phyloP scores from a whole-genome alignment of 2,797 vertebrate genomes.

The Apodemus agrarius region DNA sequence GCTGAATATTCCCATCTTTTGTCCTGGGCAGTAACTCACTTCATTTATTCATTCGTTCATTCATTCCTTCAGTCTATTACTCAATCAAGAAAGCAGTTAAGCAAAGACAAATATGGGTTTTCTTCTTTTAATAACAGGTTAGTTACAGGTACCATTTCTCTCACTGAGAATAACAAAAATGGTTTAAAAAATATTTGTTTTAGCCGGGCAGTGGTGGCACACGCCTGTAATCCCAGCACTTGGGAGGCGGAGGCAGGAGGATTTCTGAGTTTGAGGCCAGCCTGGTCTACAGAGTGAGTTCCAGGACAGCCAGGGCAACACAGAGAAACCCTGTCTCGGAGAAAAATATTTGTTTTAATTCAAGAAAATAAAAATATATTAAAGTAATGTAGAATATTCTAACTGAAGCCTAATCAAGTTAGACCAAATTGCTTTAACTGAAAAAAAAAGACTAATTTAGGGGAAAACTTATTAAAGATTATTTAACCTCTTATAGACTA shows the following conservation, averaged over 20 bases:
- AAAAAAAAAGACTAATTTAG: background rate
- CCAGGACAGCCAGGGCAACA: too few species aligned
- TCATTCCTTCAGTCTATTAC: background rate
- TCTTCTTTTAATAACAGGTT: background rate
- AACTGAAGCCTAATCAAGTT: background rate
- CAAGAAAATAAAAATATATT: conserved; percentile 4
- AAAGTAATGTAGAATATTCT: background rate
- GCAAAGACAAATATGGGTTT: background rate
- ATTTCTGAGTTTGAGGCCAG: too few species aligned
- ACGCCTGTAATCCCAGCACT: too few species aligned
- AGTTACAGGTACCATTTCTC: background rate
- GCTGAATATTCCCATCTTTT: background rate
- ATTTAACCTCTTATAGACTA: background rate
- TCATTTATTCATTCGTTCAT: background rate
- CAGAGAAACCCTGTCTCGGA: too few species aligned
- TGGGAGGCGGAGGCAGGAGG: too few species aligned
- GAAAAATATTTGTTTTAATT: background rate
- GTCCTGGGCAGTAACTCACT: background rate
- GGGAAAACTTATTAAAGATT: background rate
- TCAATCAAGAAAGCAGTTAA: conserved; percentile 5
- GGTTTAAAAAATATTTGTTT: background rate
- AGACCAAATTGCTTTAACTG: background rate
- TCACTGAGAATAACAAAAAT: background rate
- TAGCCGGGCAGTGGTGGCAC: too few species aligned
- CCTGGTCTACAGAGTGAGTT: too few species aligned